These are phyloP conservation scores for Coregonus clupeaformis DNA, from an alignment of 2,113 vertebrate genomes.

Conservation along the genomic window DNA sequence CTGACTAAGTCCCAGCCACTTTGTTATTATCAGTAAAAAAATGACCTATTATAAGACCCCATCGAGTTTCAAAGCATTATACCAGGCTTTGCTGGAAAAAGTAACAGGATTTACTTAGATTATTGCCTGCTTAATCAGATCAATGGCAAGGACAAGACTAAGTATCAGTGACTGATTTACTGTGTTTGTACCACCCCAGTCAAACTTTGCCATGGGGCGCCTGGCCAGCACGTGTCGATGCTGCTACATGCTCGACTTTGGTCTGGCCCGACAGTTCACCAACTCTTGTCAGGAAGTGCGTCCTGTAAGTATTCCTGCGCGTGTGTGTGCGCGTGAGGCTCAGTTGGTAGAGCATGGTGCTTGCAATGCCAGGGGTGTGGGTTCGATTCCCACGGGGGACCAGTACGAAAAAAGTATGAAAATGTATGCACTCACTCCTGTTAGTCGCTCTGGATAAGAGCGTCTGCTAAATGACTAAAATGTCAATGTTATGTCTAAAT, in stretches of 20 bases:
- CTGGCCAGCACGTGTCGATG: slow-evolving; percentile 93
- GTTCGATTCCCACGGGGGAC: no score
- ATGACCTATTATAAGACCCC: no score
- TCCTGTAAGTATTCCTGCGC: slow-evolving; percentile 81
- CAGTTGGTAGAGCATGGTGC: background rate
- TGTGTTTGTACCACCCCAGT: slow-evolving; percentile 68
- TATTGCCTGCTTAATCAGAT: background rate
- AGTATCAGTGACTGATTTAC: background rate
- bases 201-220: slow-evolving; percentile 98
- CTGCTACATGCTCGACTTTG: slow-evolving; percentile 98
- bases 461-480: background rate
- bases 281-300: slow-evolving; percentile 96
- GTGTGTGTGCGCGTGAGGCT: background rate
- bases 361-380: no score
- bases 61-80: no score
- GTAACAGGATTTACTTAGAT: background rate
- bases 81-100: no score
- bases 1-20: no score
- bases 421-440: background rate
- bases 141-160: background rate
- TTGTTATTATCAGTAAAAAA: no score
- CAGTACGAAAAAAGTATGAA: no score
- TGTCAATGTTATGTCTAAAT: no score
- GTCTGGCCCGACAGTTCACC: slow-evolving; percentile 96
- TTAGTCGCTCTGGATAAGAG: background rate